Conservation (phyloP, 2,113 vertebrate species). For the Passer domesticus region DNA sequence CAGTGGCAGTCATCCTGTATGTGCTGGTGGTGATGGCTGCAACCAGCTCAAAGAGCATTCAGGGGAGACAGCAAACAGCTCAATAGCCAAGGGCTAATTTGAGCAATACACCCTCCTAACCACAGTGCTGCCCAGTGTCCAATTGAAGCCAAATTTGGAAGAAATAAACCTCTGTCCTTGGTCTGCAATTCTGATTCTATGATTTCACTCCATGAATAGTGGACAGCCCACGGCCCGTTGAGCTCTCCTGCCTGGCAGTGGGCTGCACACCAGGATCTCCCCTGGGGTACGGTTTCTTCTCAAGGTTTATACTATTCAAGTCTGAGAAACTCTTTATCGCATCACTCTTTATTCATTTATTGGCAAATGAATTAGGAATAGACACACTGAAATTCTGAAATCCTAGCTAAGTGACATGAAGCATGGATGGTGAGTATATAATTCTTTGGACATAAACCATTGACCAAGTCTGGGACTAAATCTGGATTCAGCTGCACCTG, state of each 20-base stretch:
- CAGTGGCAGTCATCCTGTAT: rapidly evolving
- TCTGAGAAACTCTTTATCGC: background rate
- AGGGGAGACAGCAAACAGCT: background rate
- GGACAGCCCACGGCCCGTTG: background rate
- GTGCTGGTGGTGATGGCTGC: background rate
- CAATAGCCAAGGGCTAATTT: background rate
- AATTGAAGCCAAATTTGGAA: background rate
- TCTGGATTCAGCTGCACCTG: background rate
- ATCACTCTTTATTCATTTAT: no score
- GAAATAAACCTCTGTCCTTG: background rate
- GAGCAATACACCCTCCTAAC: background rate
- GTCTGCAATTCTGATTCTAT: background rate
- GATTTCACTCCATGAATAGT: background rate
- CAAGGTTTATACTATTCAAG: background rate
- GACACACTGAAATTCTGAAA: background rate
- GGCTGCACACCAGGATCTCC: background rate
- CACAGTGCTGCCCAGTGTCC: background rate
- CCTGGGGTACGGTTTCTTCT: background rate
- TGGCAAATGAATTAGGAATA: background rate
- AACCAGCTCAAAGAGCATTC: background rate
- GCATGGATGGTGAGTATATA: background rate
- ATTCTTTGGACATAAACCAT: background rate
- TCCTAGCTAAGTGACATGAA: background rate
- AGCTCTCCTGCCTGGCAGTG: background rate
- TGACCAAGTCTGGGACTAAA: background rate